Percentiles rank a stretch among this genome's conserved stretches.
These are phyloP conservation scores for Bhutanitis thaidina DNA, from an alignment of 2,888 invertebrate genomes.

Conservation along the genomic window DNA sequence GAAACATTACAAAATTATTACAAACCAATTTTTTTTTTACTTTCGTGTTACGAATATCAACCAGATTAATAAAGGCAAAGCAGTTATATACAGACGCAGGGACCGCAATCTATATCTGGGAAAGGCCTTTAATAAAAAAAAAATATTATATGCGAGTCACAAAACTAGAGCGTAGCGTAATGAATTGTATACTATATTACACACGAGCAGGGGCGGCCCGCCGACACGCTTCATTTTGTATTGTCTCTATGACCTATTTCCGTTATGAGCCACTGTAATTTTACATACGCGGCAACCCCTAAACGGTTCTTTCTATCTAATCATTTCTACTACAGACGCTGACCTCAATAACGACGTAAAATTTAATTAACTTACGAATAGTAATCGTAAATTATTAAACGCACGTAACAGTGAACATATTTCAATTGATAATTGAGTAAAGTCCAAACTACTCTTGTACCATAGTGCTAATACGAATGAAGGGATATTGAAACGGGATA, in stretches of 20 bases:
- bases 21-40: too few species aligned
- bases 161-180: conserved; percentile 32
- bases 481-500: conserved; percentile 1
- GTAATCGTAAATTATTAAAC: too few species aligned
- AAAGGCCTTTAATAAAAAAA: conserved; percentile 16
- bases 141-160: conserved; percentile 8
- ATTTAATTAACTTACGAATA: too few species aligned
- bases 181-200: conserved; percentile 48
- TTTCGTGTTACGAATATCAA: too few species aligned
- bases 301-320: conserved; percentile 1
- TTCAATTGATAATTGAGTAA: background rate
- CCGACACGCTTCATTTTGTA: conserved; percentile 44
- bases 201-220: conserved; percentile 28
- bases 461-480: background rate
- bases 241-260: conserved; percentile 70
- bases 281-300: conserved; percentile 2
- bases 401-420: background rate
- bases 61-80: too few species aligned
- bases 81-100: background rate
- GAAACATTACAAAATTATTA: too few species aligned
- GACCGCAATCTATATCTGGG: background rate
- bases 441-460: background rate
- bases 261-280: conserved; percentile 26
- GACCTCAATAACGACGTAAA: background rate
- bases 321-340: background rate